Percentiles rank a stretch among this genome's conserved stretches.
phyloP scores from a whole-genome alignment of 2,113 vertebrate species.

The Melanocharis versteri region DNA sequence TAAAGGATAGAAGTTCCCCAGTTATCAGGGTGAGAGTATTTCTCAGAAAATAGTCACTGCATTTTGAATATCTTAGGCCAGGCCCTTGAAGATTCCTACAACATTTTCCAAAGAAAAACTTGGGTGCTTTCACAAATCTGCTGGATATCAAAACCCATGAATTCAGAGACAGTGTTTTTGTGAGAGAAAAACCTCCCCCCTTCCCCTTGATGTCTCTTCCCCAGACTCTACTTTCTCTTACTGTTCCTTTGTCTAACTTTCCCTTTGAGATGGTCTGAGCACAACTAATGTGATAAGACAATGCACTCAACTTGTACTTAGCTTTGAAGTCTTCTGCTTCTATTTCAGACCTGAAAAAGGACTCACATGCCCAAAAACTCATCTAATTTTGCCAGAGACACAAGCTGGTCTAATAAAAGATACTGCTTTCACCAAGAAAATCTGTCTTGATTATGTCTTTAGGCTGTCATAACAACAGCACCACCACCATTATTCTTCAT shows the following conservation, averaged over 20 bases:
- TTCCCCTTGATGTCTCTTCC: not conserved
- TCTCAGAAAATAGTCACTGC: not conserved
- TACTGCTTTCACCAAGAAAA: not conserved
- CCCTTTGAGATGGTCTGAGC: not conserved
- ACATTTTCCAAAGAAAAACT: not conserved
- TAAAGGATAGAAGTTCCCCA: not conserved
- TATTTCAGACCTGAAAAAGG: not conserved
- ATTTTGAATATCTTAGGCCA: not conserved
- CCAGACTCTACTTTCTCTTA: not conserved
- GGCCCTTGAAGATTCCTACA: not conserved
- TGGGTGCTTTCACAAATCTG: not conserved
- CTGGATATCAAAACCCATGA: not conserved
- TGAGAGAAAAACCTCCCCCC: not conserved
- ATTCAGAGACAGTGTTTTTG: not conserved
- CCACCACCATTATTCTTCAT: not conserved
- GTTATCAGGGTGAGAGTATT: not conserved
- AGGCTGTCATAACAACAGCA: constrained; percentile 25
- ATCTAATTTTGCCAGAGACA: not conserved
- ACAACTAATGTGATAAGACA: not conserved
- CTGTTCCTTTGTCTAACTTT: not conserved
- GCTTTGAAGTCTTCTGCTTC: not conserved
- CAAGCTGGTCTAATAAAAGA: constrained; percentile 13
- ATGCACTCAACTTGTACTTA: not conserved
- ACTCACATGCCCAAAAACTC: not conserved
- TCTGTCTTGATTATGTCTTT: constrained; percentile 9